Base-by-base conservation (phyloP, 1,140 invertebrate genomes). In the Leptoteleia sp. region DNA sequence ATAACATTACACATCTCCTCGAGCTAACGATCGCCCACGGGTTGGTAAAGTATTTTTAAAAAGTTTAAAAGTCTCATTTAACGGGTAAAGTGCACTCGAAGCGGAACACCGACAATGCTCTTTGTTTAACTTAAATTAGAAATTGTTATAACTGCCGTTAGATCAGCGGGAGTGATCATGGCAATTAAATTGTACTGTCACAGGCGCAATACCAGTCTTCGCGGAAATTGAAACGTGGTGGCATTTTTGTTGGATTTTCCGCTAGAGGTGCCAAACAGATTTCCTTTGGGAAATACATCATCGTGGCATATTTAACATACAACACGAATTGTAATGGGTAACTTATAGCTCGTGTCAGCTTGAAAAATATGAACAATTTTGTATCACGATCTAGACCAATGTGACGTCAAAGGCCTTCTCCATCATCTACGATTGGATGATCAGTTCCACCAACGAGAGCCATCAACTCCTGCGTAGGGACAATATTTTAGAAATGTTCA, bases 361-460 rank as follows among this genome's bases (percentile, higher is more conserved):
- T 68, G 37, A 71, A 71, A 70, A 64, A 52, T 37, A 59, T 65
- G 57, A 35, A 48, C 31, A 55, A 43, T 62, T 54, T 65, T 13
- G 27, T 42, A 22, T 7, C 31, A 48, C 9, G 45, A 81, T 84
- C 12, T 79, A 92, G 91, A 87, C 82, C 62, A 90, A 81, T 48
- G 90, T 93, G 1, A 91, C 91, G 7, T 89, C 91, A 1, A 85
- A 88, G 76, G 91, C 93, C 0, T 95, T 94, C 81, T 90, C 91
- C 11, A 91, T 91, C 31, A 92, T 94, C 70, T 95, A 95, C 83
- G 91, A 93, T 59, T 95, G 94, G 94, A 94, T 94, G 93, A 91
- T 93, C 68, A 91, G 90, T 38, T 88, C 90, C 8, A 89, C 86
- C 2, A 88, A 83, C 15, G 91, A 93, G 9, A 92, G 91, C 43